Evolutionary conservation across 2,797 vertebrate genomes (phyloP).

Genomic region (Pitangus sulphuratus): DNA sequence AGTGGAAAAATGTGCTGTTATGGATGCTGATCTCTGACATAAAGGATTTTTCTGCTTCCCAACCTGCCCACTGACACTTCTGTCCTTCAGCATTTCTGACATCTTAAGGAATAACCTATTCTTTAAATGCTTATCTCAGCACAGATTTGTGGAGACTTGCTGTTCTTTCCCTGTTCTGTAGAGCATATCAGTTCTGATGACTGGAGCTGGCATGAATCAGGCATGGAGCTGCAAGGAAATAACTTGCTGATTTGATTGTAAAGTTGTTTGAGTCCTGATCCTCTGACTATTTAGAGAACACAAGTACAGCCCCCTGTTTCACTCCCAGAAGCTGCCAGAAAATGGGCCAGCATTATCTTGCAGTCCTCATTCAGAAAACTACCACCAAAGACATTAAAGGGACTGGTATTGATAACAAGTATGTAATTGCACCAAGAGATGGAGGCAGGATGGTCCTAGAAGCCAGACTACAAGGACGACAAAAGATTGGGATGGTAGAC

Average conservation of each 20-base stretch:
- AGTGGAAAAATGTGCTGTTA: not conserved
- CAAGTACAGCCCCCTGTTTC: not conserved
- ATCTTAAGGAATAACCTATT: not conserved
- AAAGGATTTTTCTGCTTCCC: not conserved
- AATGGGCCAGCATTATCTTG: not conserved
- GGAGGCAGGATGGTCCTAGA: not conserved
- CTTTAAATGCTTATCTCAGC: not conserved
- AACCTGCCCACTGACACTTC: not conserved
- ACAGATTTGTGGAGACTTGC: not conserved
- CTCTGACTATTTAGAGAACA: not conserved
- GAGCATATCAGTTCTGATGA: not conserved
- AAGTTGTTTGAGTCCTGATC: not conserved
- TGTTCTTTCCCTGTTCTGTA: not conserved
- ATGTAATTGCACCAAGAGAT: not conserved
- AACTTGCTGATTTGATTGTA: not conserved
- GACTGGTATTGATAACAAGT: not conserved
- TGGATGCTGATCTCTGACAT: not conserved
- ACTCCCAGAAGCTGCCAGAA: not conserved
- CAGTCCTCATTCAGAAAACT: not conserved
- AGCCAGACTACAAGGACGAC: not conserved
- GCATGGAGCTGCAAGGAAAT: not conserved
- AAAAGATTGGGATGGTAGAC: not conserved
- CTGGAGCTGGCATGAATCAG: not conserved
- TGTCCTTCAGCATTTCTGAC: not conserved
- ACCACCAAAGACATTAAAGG: not conserved